These are phyloP conservation scores for Denticeps clupeoides DNA, from an alignment of 2,797 vertebrate species.

Conservation along the genomic window DNA sequence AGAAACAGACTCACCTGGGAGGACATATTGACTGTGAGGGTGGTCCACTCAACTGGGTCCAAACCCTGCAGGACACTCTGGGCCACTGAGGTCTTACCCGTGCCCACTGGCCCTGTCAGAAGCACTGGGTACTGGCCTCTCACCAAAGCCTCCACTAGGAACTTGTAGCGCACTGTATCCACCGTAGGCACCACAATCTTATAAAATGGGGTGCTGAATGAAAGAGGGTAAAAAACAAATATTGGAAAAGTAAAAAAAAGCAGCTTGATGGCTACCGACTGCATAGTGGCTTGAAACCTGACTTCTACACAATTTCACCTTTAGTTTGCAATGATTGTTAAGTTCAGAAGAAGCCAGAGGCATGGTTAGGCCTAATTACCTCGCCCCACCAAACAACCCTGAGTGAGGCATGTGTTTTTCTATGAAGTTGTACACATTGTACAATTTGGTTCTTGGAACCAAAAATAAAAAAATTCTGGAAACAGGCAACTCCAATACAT, in stretches of 20 bases:
- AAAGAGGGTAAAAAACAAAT: slow-evolving; percentile 12
- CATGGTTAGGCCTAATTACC: no score
- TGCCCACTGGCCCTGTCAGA: slow-evolving; percentile 76
- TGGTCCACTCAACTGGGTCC: slow-evolving; percentile 59
- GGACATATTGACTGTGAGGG: slow-evolving; percentile 78
- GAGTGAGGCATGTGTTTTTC: no score
- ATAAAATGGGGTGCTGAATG: slow-evolving; percentile 53
- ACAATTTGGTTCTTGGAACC: no score
- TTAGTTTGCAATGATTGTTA: no score
- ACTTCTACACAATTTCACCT: no score
- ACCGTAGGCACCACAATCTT: slow-evolving; percentile 82
- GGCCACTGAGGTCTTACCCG: slow-evolving; percentile 78
- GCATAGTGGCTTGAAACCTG: no score
- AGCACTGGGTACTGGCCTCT: slow-evolving; percentile 61
- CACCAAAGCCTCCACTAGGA: slow-evolving; percentile 67
- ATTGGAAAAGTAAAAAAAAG: slow-evolving; percentile 22
- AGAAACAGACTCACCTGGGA: slow-evolving; percentile 78
- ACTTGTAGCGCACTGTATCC: slow-evolving; percentile 76
- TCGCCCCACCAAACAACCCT: no score
- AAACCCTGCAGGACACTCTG: slow-evolving; percentile 68
- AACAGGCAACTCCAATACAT: no score
- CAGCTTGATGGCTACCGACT: no score
- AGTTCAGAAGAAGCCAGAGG: no score
- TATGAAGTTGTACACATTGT: no score
- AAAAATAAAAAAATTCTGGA: no score